phyloP scores from a whole-genome alignment of 2,113 vertebrate genomes.

The Anser cygnoides region DNA sequence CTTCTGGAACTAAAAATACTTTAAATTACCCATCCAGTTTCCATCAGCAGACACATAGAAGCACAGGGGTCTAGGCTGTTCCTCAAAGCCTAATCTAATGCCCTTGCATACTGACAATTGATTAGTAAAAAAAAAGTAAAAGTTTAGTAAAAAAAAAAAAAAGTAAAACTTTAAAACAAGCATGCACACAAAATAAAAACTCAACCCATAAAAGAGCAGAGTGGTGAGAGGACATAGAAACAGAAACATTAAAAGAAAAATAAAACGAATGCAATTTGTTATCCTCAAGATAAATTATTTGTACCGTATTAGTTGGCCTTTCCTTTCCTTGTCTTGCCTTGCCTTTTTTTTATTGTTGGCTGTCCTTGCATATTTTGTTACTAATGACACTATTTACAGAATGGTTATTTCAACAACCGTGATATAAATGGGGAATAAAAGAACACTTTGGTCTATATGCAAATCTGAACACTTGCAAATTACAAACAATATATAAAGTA shows the following conservation, averaged over 20 bases:
- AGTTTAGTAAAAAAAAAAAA: no score
- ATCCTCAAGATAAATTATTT: neutral
- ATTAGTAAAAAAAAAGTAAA: neutral
- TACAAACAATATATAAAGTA: neutral
- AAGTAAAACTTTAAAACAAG: neutral
- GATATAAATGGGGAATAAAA: neutral
- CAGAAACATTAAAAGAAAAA: neutral
- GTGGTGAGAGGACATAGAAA: neutral
- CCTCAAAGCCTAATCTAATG: neutral
- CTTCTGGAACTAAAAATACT: neutral
- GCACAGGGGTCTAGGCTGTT: neutral
- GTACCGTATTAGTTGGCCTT: neutral
- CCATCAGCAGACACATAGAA: neutral
- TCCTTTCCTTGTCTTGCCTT: rapidly evolving
- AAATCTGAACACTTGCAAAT: neutral
- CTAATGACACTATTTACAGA: neutral
- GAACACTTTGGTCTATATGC: rapidly evolving
- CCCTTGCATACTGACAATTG: neutral
- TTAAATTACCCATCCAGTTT: neutral
- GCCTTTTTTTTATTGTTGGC: neutral
- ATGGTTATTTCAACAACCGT: neutral
- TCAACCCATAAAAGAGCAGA: neutral
- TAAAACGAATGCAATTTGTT: neutral
- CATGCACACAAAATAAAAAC: neutral
- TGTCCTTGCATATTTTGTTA: neutral